Evolutionary conservation across 2,888 invertebrate genomes (phyloP).

Genomic region (Unio pictorum): DNA sequence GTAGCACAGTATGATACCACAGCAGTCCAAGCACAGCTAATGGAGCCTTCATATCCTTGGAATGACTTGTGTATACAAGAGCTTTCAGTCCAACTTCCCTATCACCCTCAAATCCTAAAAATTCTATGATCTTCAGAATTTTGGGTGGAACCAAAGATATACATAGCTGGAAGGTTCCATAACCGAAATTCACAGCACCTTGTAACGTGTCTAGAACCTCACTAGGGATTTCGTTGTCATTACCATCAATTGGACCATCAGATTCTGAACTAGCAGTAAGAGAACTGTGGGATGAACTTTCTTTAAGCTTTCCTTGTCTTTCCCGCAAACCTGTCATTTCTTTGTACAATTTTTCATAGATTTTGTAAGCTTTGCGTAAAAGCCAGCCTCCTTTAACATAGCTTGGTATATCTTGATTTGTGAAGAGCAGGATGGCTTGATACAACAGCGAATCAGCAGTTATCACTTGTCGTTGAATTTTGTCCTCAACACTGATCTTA

Average conservation of each 20-base stretch:
- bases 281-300: slow-evolving; percentile 16
- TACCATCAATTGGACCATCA: slow-evolving; percentile 40
- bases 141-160: slow-evolving; percentile 79
- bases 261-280: slow-evolving; percentile 10
- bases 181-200: slow-evolving; percentile 81
- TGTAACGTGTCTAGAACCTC: slow-evolving; percentile 76
- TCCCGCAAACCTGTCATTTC: slow-evolving; percentile 76
- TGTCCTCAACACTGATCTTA: slow-evolving; percentile 70
- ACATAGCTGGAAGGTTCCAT: slow-evolving; percentile 80
- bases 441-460: slow-evolving; percentile 80
- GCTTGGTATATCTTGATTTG: slow-evolving; percentile 79
- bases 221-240: slow-evolving; percentile 51
- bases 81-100: slow-evolving; percentile 76
- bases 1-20: slow-evolving; percentile 81
- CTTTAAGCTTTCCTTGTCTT: slow-evolving; percentile 29
- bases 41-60: slow-evolving; percentile 80
- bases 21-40: slow-evolving; percentile 78
- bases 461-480: slow-evolving; percentile 79
- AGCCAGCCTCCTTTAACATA: slow-evolving; percentile 79
- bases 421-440: slow-evolving; percentile 78
- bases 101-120: slow-evolving; percentile 80
- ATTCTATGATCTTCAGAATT: slow-evolving; percentile 76
- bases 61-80: slow-evolving; percentile 76
- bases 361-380: slow-evolving; percentile 80
- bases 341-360: slow-evolving; percentile 78